Percentiles rank a stretch among this genome's conserved stretches.
Evolutionary conservation across 2,797 vertebrate genomes (phyloP).

Genomic region (Characodon lateralis): DNA sequence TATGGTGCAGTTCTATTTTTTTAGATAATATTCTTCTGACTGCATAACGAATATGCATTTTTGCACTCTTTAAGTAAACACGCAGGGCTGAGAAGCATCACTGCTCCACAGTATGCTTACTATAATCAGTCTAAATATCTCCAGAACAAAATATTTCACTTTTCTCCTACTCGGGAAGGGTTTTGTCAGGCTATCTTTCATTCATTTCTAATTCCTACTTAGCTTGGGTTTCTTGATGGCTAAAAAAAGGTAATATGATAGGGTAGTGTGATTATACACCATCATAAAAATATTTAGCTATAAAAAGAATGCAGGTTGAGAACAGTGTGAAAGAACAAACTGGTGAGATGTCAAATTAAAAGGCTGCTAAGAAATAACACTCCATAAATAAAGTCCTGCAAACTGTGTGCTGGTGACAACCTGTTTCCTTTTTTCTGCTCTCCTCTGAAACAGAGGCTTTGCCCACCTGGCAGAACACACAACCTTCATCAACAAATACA

Average conservation of each 20-base stretch:
- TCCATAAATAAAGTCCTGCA: conserved; percentile 15
- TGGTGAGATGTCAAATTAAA: conserved; percentile 3
- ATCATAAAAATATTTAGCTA: conserved; percentile 4
- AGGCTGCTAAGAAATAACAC: conserved; percentile 3
- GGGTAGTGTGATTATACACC: neutral
- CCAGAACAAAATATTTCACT: neutral
- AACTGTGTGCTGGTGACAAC: neutral
- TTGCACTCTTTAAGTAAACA: neutral
- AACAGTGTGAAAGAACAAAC: conserved; percentile 9
- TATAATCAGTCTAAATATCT: neutral
- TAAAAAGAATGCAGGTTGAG: conserved; percentile 13
- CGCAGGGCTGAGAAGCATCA: neutral
- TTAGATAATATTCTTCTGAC: neutral
- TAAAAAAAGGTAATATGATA: neutral
- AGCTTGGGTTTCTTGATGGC: neutral
- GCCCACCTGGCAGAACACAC: conserved; percentile 1
- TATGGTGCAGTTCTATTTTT: neutral
- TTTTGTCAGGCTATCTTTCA: conserved; percentile 4
- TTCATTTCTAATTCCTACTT: neutral
- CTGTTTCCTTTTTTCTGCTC: neutral
- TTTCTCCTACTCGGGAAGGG: neutral
- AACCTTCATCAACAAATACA: neutral
- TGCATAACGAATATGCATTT: neutral
- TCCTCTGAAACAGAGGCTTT: conserved; percentile 30
- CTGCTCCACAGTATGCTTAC: neutral